Evolutionary conservation across 2,113 vertebrate species (phyloP).

Genomic region (Anas platyrhynchos): DNA sequence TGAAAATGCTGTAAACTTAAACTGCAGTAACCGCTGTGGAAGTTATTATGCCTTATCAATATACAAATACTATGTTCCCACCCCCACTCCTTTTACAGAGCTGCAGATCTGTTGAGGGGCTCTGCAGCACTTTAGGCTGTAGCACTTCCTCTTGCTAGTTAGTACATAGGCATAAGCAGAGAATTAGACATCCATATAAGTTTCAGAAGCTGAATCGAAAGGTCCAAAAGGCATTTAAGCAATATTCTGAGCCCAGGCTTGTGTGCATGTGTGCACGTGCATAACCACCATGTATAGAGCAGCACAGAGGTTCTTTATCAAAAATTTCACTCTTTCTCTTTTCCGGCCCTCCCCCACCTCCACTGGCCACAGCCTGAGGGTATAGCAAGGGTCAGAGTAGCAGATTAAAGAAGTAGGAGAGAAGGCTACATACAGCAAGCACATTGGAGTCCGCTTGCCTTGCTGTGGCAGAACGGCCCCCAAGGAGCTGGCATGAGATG

Average conservation of each 20-base stretch:
- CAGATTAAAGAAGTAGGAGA: background rate
- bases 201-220: background rate
- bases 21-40: background rate
- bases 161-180: background rate
- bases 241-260: background rate
- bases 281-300: background rate
- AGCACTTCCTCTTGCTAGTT: background rate
- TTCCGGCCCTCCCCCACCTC: background rate
- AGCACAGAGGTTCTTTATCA: background rate
- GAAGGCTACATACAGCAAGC: background rate
- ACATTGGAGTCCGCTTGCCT: rapidly evolving
- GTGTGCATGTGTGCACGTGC: no score
- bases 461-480: background rate
- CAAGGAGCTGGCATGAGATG: background rate
- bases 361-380: background rate
- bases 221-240: background rate
- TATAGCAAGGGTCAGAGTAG: background rate
- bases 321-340: background rate
- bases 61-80: background rate
- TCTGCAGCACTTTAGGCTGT: background rate
- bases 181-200: background rate
- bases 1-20: constrained; percentile 14
- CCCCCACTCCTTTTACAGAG: background rate
- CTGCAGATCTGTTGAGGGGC: background rate
- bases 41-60: constrained; percentile 24